Base-by-base conservation (phyloP, 2,113 vertebrate species). In the Monopterus albus region DNA sequence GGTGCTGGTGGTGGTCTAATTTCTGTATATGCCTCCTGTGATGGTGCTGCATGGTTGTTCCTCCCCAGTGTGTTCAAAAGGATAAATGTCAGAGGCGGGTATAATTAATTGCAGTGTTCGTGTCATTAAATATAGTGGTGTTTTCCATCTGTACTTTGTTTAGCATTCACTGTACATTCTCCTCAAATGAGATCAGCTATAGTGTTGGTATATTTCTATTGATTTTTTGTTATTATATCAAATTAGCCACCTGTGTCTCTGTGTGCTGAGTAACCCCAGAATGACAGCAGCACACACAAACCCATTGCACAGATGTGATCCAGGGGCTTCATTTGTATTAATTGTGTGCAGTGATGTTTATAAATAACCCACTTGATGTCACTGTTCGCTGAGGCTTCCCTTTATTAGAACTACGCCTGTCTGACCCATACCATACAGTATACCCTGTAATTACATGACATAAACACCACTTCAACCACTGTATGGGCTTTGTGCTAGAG, bases 321-420 rank as follows among this genome's bases (percentile, higher is more conserved):
- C 53, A 81, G 58, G 36, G 15, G 56, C 64, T 65, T 72, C 47
- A 26, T 73, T 65, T 60, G 78, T 46, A 55, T 82, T 72, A 65
- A 82, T 69, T 70, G 63, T 72, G 61, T 68, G 50, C 29, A 25
- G 51, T 53, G 28, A 42, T 66, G 46, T 51, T 68, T 83, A 83
- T 84, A 83, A 88, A 88, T 84, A 83, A 70, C 39, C 49, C 60
- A 78, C n/a, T 59, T 87, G 74, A 70, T 88, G 65, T 60, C 59
- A 46, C n/a, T 52, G 28, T 57, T 76, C 71, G 81, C 72, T 83
- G 67, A 73, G 73, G 64, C 79, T 58, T 82, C 70, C 62, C 21
- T 73, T 35, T 73, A 61, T 69, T 82, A n/a, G n/a, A n/a, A n/a
- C n/a, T n/a, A 2, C 13, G 12, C 13, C 63, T n/a, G 62, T 58